These are phyloP conservation scores for Hemibates koningsi DNA, from an alignment of 2,113 vertebrate genomes.

Conservation along the genomic window DNA sequence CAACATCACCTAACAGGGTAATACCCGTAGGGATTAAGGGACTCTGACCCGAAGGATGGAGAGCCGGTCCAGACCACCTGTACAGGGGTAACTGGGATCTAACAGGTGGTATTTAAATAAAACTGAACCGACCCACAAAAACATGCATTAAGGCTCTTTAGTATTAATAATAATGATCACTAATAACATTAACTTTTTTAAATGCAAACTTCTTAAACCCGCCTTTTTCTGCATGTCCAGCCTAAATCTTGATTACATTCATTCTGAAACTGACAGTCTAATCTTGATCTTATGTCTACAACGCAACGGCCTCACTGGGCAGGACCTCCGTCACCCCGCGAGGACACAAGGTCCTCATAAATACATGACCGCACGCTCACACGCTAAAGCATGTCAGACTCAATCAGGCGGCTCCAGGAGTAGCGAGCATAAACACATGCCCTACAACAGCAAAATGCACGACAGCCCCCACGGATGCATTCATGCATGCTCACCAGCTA, in stretches of 20 bases:
- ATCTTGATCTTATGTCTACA: neutral
- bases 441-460: slow-evolving; percentile 9
- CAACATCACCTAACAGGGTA: no score
- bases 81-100: no score
- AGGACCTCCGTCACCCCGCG: neutral
- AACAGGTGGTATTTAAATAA: neutral
- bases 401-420: slow-evolving; percentile 14
- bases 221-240: neutral
- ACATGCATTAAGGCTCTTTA: neutral
- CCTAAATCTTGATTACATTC: neutral
- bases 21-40: no score
- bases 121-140: neutral
- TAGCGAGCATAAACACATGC: slow-evolving; percentile 7
- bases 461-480: neutral
- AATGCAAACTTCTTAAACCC: neutral
- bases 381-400: slow-evolving; percentile 13
- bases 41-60: no score
- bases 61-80: no score
- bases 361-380: neutral
- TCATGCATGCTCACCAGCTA: slow-evolving; percentile 7
- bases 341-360: neutral
- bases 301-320: neutral
- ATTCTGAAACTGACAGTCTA: neutral
- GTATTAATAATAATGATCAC: neutral
- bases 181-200: neutral